Percentiles rank a stretch among this genome's conserved stretches.
Conservation (phyloP, 1,140 invertebrate species). For the Polypedilum pembai region DNA sequence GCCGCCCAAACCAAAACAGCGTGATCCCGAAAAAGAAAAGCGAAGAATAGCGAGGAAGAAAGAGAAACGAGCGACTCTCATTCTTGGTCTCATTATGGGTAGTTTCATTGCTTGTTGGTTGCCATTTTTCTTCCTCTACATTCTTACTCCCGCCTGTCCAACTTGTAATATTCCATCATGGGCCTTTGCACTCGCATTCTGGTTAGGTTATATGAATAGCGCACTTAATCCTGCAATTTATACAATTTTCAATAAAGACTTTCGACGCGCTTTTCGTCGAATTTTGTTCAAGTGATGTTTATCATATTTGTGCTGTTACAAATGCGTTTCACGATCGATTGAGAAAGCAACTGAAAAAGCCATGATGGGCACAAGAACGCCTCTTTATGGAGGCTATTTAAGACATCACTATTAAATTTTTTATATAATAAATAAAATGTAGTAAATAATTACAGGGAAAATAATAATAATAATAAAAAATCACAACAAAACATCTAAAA, state of each 20-base stretch:
- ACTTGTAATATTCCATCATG: slow-evolving; percentile 66
- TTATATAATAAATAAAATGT: slow-evolving; percentile 28
- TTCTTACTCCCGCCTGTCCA: slow-evolving; percentile 74
- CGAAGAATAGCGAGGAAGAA: slow-evolving; percentile 89
- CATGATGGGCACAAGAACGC: slow-evolving; percentile 44
- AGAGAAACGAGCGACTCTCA: slow-evolving; percentile 93
- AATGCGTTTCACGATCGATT: slow-evolving; percentile 48
- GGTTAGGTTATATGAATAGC: slow-evolving; percentile 97
- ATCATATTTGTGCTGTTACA: slow-evolving; percentile 65
- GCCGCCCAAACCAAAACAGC: slow-evolving; percentile 59
- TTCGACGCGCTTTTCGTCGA: slow-evolving; percentile 87
- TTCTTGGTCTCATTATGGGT: slow-evolving; percentile 96
- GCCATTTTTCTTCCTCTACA: slow-evolving; percentile 95
- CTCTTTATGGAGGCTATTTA: slow-evolving; percentile 37
- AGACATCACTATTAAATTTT: slow-evolving; percentile 1
- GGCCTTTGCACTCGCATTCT: slow-evolving; percentile 93
- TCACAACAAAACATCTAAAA: not conserved
- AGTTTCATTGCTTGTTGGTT: slow-evolving; percentile 98
- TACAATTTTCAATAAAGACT: slow-evolving; percentile 98
- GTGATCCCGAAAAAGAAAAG: slow-evolving; percentile 88
- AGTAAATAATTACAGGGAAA: slow-evolving; percentile 4
- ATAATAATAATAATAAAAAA: not conserved
- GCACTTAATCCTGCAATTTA: slow-evolving; percentile 97
- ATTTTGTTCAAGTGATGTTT: slow-evolving; percentile 91
- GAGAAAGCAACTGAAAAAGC: slow-evolving; percentile 45